Conservation (phyloP, 2,113 vertebrate species). For the Ictalurus furcatus region DNA sequence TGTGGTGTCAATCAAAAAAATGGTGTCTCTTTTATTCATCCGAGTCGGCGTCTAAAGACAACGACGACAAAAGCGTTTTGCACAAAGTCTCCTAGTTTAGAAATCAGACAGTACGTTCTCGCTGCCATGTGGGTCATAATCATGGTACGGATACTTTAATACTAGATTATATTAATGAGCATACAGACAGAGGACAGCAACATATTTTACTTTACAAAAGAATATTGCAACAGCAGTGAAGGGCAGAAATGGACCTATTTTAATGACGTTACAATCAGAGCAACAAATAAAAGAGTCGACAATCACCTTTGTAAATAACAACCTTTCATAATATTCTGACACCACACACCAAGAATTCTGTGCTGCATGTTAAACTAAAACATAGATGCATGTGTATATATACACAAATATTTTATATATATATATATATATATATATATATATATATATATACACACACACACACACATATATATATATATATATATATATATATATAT, state of each 20-base stretch:
- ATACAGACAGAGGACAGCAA: slow-evolving; percentile 12
- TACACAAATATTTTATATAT: no score
- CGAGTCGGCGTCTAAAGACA: not conserved
- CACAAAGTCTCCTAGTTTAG: slow-evolving; percentile 49
- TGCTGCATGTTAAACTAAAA: not conserved
- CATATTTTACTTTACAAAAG: slow-evolving; percentile 8
- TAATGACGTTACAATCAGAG: not conserved
- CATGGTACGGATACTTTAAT: slow-evolving; percentile 9
- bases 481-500: no score
- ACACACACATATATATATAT: no score
- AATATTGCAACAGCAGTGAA: not conserved
- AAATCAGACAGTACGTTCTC: slow-evolving; percentile 45
- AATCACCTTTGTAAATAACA: not conserved
- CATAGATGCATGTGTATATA: not conserved
- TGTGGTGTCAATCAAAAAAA: not conserved
- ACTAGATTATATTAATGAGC: slow-evolving; percentile 47
- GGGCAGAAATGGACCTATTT: not conserved
- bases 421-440: no score
- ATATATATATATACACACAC: no score
- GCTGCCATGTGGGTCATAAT: slow-evolving; percentile 44
- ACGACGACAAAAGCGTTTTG: not conserved
- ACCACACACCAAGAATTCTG: slow-evolving; percentile 59
- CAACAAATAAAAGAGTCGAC: not conserved
- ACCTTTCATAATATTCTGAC: not conserved
- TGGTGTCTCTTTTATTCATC: not conserved